Percentiles rank a stretch among this genome's conserved stretches.
phyloP scores from a whole-genome alignment of 2,888 invertebrate species.

The Venusia cambrica region DNA sequence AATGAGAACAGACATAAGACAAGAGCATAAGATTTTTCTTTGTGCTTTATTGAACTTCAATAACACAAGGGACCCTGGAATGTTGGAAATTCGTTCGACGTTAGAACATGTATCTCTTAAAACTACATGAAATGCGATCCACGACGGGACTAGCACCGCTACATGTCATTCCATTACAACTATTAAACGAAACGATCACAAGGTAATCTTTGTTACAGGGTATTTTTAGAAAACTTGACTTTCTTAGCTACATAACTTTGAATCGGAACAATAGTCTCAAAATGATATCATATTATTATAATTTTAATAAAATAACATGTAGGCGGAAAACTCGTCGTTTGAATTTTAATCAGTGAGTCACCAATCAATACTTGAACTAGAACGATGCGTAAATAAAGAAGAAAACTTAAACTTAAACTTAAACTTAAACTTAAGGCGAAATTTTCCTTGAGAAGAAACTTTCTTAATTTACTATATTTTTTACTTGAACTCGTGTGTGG shows the following conservation, averaged over 20 bases:
- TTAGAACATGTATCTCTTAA: slow-evolving; percentile 57
- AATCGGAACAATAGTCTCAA: no score
- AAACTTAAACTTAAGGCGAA: slow-evolving; percentile 15
- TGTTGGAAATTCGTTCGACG: slow-evolving; percentile 69
- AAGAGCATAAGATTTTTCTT: no score
- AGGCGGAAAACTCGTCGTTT: slow-evolving; percentile 65
- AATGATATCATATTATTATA: slow-evolving; percentile 13
- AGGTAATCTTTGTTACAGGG: no score
- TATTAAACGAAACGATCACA: slow-evolving; percentile 29
- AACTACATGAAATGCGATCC: slow-evolving; percentile 70
- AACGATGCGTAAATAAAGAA: slow-evolving; percentile 26
- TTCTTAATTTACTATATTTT: slow-evolving; percentile 16
- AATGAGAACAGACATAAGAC: no score
- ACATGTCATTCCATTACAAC: slow-evolving; percentile 59
- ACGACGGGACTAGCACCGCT: slow-evolving; percentile 74
- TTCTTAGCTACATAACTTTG: no score
- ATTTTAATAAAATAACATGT: slow-evolving; percentile 63
- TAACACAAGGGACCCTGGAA: slow-evolving; percentile 63
- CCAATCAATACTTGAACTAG: slow-evolving; percentile 30
- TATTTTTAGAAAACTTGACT: slow-evolving; percentile 14
- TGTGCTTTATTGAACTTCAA: slow-evolving; percentile 60
- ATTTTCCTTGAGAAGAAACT: slow-evolving; percentile 16
- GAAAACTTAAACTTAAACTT: slow-evolving; percentile 26
- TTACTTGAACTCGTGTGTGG: slow-evolving; percentile 18
- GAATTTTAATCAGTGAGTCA: slow-evolving; percentile 43